Base-by-base conservation (phyloP, 2,113 vertebrate species). In the Carollia perspicillata region DNA sequence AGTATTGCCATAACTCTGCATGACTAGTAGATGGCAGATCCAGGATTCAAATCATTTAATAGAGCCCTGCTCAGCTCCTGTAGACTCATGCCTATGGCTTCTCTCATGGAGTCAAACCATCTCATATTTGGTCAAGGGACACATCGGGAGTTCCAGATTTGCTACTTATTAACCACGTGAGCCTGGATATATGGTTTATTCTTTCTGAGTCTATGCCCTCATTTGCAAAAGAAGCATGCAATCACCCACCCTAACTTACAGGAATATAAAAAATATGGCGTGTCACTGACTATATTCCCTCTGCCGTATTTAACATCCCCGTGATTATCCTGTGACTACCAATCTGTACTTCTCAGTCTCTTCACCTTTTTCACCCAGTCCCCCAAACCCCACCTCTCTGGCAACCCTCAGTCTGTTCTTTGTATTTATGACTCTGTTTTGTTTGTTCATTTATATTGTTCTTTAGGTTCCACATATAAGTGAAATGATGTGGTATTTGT, bases 191-290 rank as follows among this genome's bases (percentile, higher is more conserved):
- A 16, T 71, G 74, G 26, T 53, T 63, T 60, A 53, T 8, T 58
- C 20, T 90, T 49, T 95, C 42, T 86, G n/a, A 71, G n/a, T 74
- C 11, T 84, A 20, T 49, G 11, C 44, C 22, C 93, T 95, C 49
- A 55, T 95, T 89, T 87, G 35, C 23, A 92, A 97, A 95, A 81
- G 13, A 20, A 66, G 30, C 18, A 90, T 42, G 35, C 8, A 51
- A 16, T 83, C 63, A 60, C 1, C 40, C 75, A 86, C 18, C 1
- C 10, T 86, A 68, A 78, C 20, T 83, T 94, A 83, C 0, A 74
- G 16, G 16, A 71, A 22, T 35, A 55, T 47, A 13, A 35, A 63
- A 96, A 95, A 90, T 68, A 91, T 13, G n/a, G 40, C 93, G 23
- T 44, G 72, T 47, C 72, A 16, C 28, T 47, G 72, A 75, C 72